Base-by-base conservation (phyloP, 2,888 invertebrate species). In the Melanostoma scalare region DNA sequence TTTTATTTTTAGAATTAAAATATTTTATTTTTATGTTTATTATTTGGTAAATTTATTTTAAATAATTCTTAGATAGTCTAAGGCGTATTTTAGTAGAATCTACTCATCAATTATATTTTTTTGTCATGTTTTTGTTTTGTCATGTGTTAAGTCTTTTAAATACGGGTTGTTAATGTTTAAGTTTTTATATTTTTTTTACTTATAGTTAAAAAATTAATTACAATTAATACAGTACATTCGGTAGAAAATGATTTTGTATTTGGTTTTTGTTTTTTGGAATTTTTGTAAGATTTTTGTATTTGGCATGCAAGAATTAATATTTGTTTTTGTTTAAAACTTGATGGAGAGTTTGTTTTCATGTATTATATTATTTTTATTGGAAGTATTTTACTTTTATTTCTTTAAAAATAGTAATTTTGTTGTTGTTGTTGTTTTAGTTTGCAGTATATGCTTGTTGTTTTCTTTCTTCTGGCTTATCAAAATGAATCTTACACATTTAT, bases 401-500 rank as follows among this genome's bases (percentile, higher is more conserved):
- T 71, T 86, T 81, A 72, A 82, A 85, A 85, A 74, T 69, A 78
- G 85, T 86, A 86, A 20, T 72, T 33, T 65, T 79, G 58, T 85
- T 50, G 78, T 85, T 48, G 67, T 72, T 79, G 50, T 85, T 44
- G 78, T 85, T 48, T 58, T 61, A 77, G 73, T 76, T 58, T 63
- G 50, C 63, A 58, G 61, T 60, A 35, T 58, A 50, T 85, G 56
- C 58, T 76, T 76, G 56, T 58, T 9, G 44, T 56, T 35, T 46
- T 36, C 38, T 9, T 61, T 76, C 20, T 20, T 20, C 20, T 20
- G 20, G 20, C 20, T 20, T 20, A 20, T 20, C 20, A 20, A 44
- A 53, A 48, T 58, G 48, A 55, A 33, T 74, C 84, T 86, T 93
- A 96, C 88, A 96, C 96, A 92, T 96, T 95, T 88, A 96, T 96